Evolutionary conservation across 2,797 vertebrate genomes (phyloP).

Genomic region (Rhinoraja longicauda): DNA sequence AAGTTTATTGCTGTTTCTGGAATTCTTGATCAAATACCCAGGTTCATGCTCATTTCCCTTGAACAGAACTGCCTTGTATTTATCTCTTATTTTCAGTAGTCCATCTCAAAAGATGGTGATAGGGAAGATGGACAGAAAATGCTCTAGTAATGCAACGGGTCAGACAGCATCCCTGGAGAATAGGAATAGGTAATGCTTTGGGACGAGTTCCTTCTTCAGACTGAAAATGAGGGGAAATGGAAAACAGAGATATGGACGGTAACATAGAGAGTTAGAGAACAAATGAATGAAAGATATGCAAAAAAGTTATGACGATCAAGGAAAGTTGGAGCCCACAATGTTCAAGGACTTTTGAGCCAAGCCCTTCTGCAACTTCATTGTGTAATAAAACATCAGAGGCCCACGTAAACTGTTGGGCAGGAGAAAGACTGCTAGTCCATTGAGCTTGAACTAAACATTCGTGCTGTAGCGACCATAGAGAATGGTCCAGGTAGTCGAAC

Average conservation of each 20-base stretch:
- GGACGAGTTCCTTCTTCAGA: too few relatives aligned
- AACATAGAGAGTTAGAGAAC: too few relatives aligned
- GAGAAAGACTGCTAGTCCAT: neutral
- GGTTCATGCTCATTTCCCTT: neutral
- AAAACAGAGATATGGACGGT: too few relatives aligned
- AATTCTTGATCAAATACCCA: neutral
- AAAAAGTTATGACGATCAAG: too few relatives aligned
- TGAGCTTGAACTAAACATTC: neutral
- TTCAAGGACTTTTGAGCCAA: neutral
- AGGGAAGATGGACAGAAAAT: neutral
- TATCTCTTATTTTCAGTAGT: neutral
- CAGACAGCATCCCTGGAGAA: too few relatives aligned
- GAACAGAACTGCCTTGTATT: neutral
- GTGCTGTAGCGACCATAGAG: too few relatives aligned
- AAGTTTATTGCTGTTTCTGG: neutral
- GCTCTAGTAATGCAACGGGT: too few relatives aligned
- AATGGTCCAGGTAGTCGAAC: too few relatives aligned
- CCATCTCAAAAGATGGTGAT: neutral
- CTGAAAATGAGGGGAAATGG: too few relatives aligned
- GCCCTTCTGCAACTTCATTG: neutral
- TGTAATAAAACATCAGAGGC: neutral
- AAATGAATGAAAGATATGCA: too few relatives aligned
- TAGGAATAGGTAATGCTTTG: too few relatives aligned
- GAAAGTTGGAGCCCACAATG: too few relatives aligned
- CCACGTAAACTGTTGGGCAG: neutral